These are phyloP conservation scores for Telenomus remus DNA, from an alignment of 1,140 invertebrate genomes.

Conservation along the genomic window DNA sequence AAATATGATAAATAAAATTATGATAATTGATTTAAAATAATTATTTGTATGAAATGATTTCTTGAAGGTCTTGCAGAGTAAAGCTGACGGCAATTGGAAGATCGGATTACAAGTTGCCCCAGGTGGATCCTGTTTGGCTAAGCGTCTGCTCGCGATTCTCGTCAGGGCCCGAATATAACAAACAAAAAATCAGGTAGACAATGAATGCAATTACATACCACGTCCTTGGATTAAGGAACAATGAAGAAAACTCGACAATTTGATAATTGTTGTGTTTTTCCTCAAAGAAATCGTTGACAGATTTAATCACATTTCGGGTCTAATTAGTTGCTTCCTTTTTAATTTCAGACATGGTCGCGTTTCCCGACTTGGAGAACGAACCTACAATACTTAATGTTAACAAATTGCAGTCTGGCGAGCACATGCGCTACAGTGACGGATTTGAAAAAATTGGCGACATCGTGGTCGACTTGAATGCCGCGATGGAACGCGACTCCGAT, in stretches of 20 bases:
- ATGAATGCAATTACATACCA: not conserved
- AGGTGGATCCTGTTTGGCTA: conserved; percentile 67
- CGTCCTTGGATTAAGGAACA: not conserved
- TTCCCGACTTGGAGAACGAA: conserved; percentile 65
- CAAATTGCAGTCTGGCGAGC: conserved; percentile 35
- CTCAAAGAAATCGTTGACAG: too few relatives aligned
- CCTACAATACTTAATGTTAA: conserved; percentile 59
- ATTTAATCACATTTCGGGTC: not conserved
- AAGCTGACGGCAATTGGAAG: conserved; percentile 71
- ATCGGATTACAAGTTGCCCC: conserved; percentile 71
- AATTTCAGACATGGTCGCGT: conserved; percentile 71
- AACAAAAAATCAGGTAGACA: conserved; percentile 49
- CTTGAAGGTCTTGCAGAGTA: conserved; percentile 63
- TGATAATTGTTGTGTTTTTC: too few relatives aligned
- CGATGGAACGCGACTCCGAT: conserved; percentile 11
- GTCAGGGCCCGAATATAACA: conserved; percentile 32
- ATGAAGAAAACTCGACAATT: too few relatives aligned
- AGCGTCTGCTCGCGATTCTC: conserved; percentile 26
- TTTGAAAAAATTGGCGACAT: conserved; percentile 29
- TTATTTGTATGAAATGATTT: too few relatives aligned
- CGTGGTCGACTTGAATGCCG: conserved; percentile 16
- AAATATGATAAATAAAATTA: too few relatives aligned
- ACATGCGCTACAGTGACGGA: conserved; percentile 25
- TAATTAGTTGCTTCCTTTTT: conserved; percentile 23
- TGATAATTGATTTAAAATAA: too few relatives aligned